Base-by-base conservation (phyloP, 2,888 invertebrate genomes). In the Drosophila demipolita region DNA sequence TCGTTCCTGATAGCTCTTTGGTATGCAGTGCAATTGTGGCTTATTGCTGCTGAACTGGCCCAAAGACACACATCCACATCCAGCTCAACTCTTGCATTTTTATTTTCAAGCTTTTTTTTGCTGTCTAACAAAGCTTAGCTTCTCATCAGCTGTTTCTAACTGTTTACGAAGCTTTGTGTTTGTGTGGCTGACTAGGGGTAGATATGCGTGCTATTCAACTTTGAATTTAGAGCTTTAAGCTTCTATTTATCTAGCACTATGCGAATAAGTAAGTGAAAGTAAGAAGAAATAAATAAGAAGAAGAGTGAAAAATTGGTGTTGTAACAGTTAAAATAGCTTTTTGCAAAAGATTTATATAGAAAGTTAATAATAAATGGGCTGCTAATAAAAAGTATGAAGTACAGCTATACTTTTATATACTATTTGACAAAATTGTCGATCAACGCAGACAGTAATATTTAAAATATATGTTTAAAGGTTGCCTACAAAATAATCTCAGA, bases 201-300 rank as follows among this genome's bases (percentile, higher is more conserved):
- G 8, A 6, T 26, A 15, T 6, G 3, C 48, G 12, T 33, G 17
- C 20, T 26, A 17, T n/a, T 54, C 15, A n/a, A 45, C 15, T 23
- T 49, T 12, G 35, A 48, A 15, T 26, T 11, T n/a, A 45, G 48
- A 75, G 75, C 75, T 75, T 67, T 45, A 80, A 76, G 80, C 75
- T 76, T 38, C 8, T 20, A 12, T 23, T 50, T 26, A 48, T 20
- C 26, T 2, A n/a, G 1, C 12, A 49, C 8, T 26, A 15, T 20
- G 3, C 12, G 50, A 20, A 26, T 23, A 9, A 20, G 4, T 23
- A 23, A 23, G 23, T 23, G 23, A 1, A 23, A 23, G 1, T 23
- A 23, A 23, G 23, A 23, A 23, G 23, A 23, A 23, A 23, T 23
- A 23, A 23, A 45, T 58, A 8, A 45, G 9, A 26, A n/a, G n/a